Percentiles rank a stretch among this genome's conserved stretches.
Conservation (phyloP, 1,140 invertebrate species). For the Bombus superbus region DNA sequence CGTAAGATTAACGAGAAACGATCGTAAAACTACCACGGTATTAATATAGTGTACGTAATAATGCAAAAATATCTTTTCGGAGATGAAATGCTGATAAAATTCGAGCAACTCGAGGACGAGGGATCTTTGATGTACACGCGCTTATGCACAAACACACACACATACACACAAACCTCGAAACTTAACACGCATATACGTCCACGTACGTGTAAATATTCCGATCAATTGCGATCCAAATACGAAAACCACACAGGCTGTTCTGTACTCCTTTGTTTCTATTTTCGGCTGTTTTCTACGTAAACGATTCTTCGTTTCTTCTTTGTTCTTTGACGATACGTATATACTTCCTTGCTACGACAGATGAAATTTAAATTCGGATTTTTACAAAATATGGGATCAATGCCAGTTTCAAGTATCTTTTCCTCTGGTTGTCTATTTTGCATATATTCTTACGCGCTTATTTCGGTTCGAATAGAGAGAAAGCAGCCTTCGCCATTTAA, state of each 20-base stretch:
- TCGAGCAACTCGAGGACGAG: not conserved
- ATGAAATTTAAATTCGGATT: no score
- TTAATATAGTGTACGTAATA: not conserved
- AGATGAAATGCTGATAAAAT: not conserved
- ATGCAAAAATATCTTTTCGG: not conserved
- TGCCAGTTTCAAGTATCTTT: not conserved
- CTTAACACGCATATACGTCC: constrained; percentile 37
- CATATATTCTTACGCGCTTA: not conserved
- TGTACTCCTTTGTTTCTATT: not conserved
- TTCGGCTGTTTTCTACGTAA: constrained; percentile 25
- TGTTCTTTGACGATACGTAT: not conserved
- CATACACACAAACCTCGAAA: constrained; percentile 4
- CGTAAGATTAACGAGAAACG: not conserved
- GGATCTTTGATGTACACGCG: constrained; percentile 32
- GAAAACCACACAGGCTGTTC: constrained; percentile 16
- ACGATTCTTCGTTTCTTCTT: not conserved
- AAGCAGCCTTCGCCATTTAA: constrained; percentile 15
- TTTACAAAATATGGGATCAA: not conserved
- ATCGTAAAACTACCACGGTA: no score
- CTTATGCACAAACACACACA: constrained; percentile 16
- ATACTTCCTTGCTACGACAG: not conserved
- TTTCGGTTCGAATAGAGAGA: not conserved
- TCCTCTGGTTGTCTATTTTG: not conserved
- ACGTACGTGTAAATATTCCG: constrained; percentile 46
- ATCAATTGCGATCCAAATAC: constrained; percentile 15